Base-by-base conservation (phyloP, 2,797 vertebrate species). In the Chromis chromis region DNA sequence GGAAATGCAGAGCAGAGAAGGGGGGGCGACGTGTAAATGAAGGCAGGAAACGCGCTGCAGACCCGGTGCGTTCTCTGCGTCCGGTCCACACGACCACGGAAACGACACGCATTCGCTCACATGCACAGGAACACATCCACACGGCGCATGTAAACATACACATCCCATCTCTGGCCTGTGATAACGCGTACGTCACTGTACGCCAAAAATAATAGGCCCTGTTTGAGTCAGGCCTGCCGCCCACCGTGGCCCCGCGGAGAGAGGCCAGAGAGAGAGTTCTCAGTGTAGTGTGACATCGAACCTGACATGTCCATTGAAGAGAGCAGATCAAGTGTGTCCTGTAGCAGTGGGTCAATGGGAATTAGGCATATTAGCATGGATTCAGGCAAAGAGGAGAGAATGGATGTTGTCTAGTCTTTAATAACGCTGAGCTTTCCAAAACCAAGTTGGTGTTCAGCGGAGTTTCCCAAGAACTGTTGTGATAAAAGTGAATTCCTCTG, bases 31-130 rank as follows among this genome's bases (percentile, higher is more conserved):
- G 70, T 79, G 71, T 76, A 85, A 86, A 86, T 75, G 73, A 85
- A 85, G 90, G 83, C 90, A 94, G 94, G 93, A 95, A 95, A 86
- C 86, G 50, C 70, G 80, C 81, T 36, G 49, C 79, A 88, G 86
- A 82, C 86, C 46, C 36, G 74, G 52, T 48, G 67, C 85, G 76
- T 83, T 93, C 82, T 78, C 65, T 6, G 4, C 46, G 83, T 88
- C 90, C 84, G 33, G 79, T 84, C 77, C 40, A 65, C 85, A 87
- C 60, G 67, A 76, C 60, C 73, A 78, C 74, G 79, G 88, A 92
- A 94, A 92, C 88, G 87, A 93, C 86, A 91, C 24, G 67, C 54
- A 31, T 62, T 72, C 22, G 65, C 76, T 81, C 76, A 82, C 83
- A 86, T 79, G 79, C 78, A 81, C 66, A 86, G 74, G 61, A 77